A percentile compares a stretch with the other conserved stretches of the same genome.
Conservation (phyloP, 2,113 vertebrate genomes). For the Gadus chalcogrammus region DNA sequence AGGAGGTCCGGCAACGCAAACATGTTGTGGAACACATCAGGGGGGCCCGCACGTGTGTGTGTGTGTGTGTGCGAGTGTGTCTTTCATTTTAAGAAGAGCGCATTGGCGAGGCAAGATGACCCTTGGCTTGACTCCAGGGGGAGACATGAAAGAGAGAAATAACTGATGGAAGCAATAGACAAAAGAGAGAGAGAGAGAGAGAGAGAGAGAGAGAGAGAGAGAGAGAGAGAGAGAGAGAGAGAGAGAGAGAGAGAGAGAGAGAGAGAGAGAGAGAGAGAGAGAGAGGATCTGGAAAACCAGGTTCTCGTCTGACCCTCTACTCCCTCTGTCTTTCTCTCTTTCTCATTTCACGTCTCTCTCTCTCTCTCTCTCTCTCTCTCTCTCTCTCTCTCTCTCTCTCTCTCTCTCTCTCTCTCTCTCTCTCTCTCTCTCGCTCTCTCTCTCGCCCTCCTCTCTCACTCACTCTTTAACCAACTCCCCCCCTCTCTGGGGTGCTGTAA, state of each 20-base stretch:
- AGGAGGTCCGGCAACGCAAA: constrained; percentile 4
- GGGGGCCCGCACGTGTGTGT: not conserved
- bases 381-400: constrained; percentile 7
- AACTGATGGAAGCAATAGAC: constrained; percentile 15
- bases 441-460: too few species aligned
- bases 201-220: not conserved
- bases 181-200: constrained; percentile 16
- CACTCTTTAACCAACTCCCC: not conserved
- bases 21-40: too few species aligned
- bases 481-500: constrained; percentile 59
- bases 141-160: constrained; percentile 34
- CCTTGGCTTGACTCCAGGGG: constrained; percentile 44
- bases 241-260: too few species aligned
- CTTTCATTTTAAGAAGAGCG: constrained; percentile 39
- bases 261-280: too few species aligned
- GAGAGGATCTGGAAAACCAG: constrained; percentile 35
- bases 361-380: constrained; percentile 24
- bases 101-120: constrained; percentile 29
- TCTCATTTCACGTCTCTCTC: constrained; percentile 15
- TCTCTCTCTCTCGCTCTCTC: too few species aligned
- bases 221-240: too few species aligned
- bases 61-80: constrained; percentile 5
- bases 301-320: constrained; percentile 32
- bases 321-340: constrained; percentile 22
- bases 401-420: constrained; percentile 4